Evolutionary conservation across 2,113 vertebrate genomes (phyloP), one percentile per base, ranked within the genome.

Genomic region (Mola mola): DNA sequence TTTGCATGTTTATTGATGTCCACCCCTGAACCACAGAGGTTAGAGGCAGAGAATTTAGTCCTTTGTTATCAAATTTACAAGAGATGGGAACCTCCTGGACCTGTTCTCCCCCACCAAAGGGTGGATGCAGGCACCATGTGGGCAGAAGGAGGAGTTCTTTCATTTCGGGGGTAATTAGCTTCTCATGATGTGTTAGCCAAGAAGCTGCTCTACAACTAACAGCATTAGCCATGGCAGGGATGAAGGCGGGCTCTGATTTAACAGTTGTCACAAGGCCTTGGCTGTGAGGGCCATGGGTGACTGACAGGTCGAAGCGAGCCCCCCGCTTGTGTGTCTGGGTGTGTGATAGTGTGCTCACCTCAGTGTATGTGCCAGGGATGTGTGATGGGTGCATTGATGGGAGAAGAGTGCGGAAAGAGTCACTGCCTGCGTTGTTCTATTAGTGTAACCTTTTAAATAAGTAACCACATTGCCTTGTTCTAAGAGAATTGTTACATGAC

Each of bases 221-320:
- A 79, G 52, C 69, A 83, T 87, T 66, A 79, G 80, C 64, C 61
- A 31, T 49, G 49, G 58, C 72, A 8, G 49, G 21, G 62, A 77
- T 56, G 60, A 82, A 81, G 68, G 64, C 84, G 64, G 55, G 41
- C 77, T 60, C 49, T 71, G 76, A 84, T 90, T 90, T 91, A 81
- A 91, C 87, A 88, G 49, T 88, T 88, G 84, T 75, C 86, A 77
- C 83, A 82, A 56, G 82, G 71, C 83, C 86, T 74, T 83, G 84
- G 64, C 72, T 88, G 64, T 84, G 64, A 87, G 72, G 64, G 13
- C 25, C 69, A 78, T 86, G 65, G 88, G 75, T 87, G 87, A 90
- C 63, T 89, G 85, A 87, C 82, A 78, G 74, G 66, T 83, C 66
- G 77, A 56, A 41, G 44, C 36, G 3, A 40, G 42, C 59, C 33